Conservation (phyloP, 2,888 invertebrate species). For the Oxyscelio sp. region DNA sequence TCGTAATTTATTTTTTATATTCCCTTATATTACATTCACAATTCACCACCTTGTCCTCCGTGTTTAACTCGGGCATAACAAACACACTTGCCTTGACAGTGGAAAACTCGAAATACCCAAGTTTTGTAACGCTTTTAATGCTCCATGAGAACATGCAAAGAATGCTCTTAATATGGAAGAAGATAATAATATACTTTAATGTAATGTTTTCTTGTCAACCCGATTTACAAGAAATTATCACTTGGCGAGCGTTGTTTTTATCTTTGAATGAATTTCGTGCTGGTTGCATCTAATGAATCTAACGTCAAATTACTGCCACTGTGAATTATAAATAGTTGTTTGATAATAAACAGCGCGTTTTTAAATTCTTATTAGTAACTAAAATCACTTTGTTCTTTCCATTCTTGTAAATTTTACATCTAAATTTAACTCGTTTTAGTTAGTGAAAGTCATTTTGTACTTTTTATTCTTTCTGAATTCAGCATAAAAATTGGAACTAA, state of each 20-base stretch:
- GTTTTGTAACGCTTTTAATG: conserved; percentile 35
- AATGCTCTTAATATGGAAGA: conserved; percentile 36
- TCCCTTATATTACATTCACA: conserved; percentile 76
- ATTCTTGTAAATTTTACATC: too few relatives aligned
- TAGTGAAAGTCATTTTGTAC: too few relatives aligned
- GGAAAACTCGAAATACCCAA: conserved; percentile 60
- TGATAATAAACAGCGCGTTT: too few relatives aligned
- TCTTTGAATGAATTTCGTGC: conserved; percentile 17
- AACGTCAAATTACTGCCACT: too few relatives aligned
- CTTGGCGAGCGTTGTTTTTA: neutral
- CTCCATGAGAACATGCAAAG: conserved; percentile 37
- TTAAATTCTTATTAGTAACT: too few relatives aligned
- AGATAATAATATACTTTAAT: conserved; percentile 57
- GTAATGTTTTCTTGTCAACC: conserved; percentile 38
- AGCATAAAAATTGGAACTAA: too few relatives aligned
- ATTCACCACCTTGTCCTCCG: conserved; percentile 68
- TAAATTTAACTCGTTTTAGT: too few relatives aligned
- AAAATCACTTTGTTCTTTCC: too few relatives aligned
- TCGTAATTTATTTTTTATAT: conserved; percentile 83
- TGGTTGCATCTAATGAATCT: neutral
- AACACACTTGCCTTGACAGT: conserved; percentile 63
- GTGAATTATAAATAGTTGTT: too few relatives aligned
- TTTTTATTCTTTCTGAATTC: too few relatives aligned
- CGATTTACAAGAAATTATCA: conserved; percentile 47
- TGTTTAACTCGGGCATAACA: conserved; percentile 61